Evolutionary conservation across 2,113 vertebrate species (phyloP), one percentile per base, ranked within the genome.

Genomic region (Chaetodon auriga): DNA sequence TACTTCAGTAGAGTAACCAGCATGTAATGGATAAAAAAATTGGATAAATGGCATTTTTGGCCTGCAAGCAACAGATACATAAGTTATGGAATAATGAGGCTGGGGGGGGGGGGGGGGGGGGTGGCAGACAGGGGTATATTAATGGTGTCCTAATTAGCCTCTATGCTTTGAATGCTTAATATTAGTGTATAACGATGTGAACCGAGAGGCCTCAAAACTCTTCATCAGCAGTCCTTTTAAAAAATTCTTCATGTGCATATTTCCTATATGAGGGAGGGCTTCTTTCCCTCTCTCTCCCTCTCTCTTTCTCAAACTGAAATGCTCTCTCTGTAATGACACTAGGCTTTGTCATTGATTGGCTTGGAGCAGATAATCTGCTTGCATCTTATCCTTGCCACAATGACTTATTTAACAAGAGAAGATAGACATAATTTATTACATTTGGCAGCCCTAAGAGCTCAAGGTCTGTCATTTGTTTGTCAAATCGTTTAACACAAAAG

Each of bases 131-230:
- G 75, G 51, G 72, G 78, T 70, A 73, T 87, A 83, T 68, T 91
- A 86, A 93, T 85, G 75, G 68, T 51, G 58, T 79, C 83, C 82
- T 92, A 92, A 92, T 94, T 92, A 92, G 82, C 77, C 89, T 66
- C 62, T 60, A 49, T 71, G 76, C 71, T 80, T 82, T 75, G 75
- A 83, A 92, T 89, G 46, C 73, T 91, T 88, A 71, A 89, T 84
- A 84, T 81, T 80, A 69, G 53, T 57, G 46, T 78, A 63, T 83
- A 81, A 80, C 49, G 53, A 82, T 86, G 82, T 85, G 61, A 87
- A 72, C 71, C 4, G n/a, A 86, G 43, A 78, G 35, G 76, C 23
- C 43, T 53, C 53, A 74, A 78, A 92, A 82, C 72, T 55, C 78
- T 85, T 79, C 48, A 87, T 90, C 84, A 89, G 76, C 75, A 60